A percentile compares a stretch with the other conserved stretches of the same genome.
phyloP scores from a whole-genome alignment of 1,140 invertebrate species.

The Pseudomyrmex sp. region DNA sequence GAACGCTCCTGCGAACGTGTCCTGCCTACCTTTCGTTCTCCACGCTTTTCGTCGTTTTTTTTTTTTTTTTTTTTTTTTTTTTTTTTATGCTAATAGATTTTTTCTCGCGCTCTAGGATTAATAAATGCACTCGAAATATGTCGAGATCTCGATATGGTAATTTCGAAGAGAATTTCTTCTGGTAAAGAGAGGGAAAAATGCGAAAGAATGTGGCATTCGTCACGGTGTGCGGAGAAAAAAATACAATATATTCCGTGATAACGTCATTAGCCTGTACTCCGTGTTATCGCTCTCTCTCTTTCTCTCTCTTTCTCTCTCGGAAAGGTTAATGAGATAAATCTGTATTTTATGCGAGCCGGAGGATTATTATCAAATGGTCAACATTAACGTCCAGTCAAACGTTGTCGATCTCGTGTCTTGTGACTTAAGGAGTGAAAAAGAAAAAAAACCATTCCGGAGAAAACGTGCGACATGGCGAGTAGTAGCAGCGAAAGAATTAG shows the following conservation, averaged over 20 bases:
- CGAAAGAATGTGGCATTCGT: not conserved
- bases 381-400: too few species aligned
- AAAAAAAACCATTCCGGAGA: slow-evolving; percentile 3
- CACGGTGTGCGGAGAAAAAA: not conserved
- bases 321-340: too few species aligned
- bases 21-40: slow-evolving; percentile 23
- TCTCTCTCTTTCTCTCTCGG: not conserved
- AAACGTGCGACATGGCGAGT: not conserved
- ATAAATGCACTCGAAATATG: slow-evolving; percentile 38
- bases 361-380: too few species aligned
- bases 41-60: not conserved
- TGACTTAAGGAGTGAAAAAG: not conserved
- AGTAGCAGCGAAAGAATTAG: slow-evolving; percentile 14
- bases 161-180: not conserved
- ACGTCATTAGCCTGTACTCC: too few species aligned
- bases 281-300: too few species aligned
- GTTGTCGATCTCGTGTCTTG: not conserved
- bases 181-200: not conserved
- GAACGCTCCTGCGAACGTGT: slow-evolving; percentile 31
- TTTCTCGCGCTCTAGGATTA: slow-evolving; percentile 26
- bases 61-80: not conserved
- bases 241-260: too few species aligned
- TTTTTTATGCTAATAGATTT: slow-evolving; percentile 47
- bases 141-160: slow-evolving; percentile 14
- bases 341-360: too few species aligned